phyloP scores from a whole-genome alignment of 2,113 vertebrate genomes.

The Pelusios castaneus region DNA sequence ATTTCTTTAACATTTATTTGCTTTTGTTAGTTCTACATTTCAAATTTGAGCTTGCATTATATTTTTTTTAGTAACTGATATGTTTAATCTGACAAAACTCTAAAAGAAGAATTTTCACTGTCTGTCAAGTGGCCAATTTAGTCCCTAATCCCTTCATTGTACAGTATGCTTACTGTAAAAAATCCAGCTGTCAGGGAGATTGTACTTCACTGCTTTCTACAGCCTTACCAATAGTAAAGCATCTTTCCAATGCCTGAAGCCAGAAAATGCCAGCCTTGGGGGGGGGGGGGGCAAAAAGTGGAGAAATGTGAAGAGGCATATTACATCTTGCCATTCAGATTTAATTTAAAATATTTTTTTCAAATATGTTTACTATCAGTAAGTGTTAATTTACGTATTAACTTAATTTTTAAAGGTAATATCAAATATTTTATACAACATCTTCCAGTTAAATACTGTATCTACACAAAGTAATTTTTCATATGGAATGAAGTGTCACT shows the following conservation, averaged over 20 bases:
- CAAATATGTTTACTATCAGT: constrained; percentile 27
- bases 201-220: constrained; percentile 24
- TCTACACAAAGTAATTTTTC: constrained; percentile 72
- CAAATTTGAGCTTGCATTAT: not conserved
- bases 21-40: not conserved
- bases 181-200: constrained; percentile 2
- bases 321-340: constrained; percentile 22
- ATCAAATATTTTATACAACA: constrained; percentile 59
- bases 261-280: constrained; percentile 26
- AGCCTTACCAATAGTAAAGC: constrained; percentile 7
- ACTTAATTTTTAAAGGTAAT: constrained; percentile 37
- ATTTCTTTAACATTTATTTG: not conserved
- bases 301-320: constrained; percentile 41
- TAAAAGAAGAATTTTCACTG: not conserved
- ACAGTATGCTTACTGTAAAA: constrained; percentile 1
- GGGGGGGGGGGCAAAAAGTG: too few relatives aligned
- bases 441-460: constrained; percentile 71
- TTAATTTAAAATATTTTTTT: constrained; percentile 24
- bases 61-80: not conserved
- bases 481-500: constrained; percentile 65
- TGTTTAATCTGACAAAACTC: not conserved
- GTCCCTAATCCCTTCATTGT: not conserved
- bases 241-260: constrained; percentile 57
- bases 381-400: constrained; percentile 44
- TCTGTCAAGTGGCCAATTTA: not conserved